Evolutionary conservation across 2,113 vertebrate genomes (phyloP).

Genomic region (Paramormyrops kingsleyae): DNA sequence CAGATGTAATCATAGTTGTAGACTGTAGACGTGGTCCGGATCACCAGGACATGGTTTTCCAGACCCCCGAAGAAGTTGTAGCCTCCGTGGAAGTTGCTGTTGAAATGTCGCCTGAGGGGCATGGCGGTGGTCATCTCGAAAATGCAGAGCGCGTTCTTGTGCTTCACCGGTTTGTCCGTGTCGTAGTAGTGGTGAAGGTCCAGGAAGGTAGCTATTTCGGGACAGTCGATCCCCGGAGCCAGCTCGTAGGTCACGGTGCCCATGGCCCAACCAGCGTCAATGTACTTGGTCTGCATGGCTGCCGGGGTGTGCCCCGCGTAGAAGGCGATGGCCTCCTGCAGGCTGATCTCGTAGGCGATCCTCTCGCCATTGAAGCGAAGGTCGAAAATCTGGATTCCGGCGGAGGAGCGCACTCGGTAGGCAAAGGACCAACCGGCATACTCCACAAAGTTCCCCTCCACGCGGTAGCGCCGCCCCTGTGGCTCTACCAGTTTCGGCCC

Average conservation of each 20-base stretch:
- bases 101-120: slow-evolving; percentile 78
- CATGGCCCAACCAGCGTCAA: slow-evolving; percentile 80
- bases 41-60: slow-evolving; percentile 70
- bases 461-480: slow-evolving; percentile 62
- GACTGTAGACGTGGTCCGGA: slow-evolving; percentile 79
- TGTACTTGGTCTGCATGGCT: slow-evolving; percentile 84
- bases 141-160: slow-evolving; percentile 67
- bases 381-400: slow-evolving; percentile 79
- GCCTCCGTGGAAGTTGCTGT: slow-evolving; percentile 64
- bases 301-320: slow-evolving; percentile 77
- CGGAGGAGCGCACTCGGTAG: slow-evolving; percentile 71
- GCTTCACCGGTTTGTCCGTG: slow-evolving; percentile 60
- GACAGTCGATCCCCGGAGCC: slow-evolving; percentile 79
- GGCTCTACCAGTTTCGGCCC: slow-evolving; percentile 74
- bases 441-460: slow-evolving; percentile 65
- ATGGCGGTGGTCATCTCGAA: slow-evolving; percentile 79
- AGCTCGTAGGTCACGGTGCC: slow-evolving; percentile 70
- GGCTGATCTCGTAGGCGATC: slow-evolving; percentile 79
- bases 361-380: slow-evolving; percentile 71
- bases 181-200: slow-evolving; percentile 77
- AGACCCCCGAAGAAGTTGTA: slow-evolving; percentile 79
- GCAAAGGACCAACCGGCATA: slow-evolving; percentile 82
- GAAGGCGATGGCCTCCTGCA: slow-evolving; percentile 82
- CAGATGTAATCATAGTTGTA: slow-evolving; percentile 96
- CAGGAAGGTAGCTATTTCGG: slow-evolving; percentile 68